Evolutionary conservation across 2,797 vertebrate genomes (phyloP).

Genomic region (Mus spretus): DNA sequence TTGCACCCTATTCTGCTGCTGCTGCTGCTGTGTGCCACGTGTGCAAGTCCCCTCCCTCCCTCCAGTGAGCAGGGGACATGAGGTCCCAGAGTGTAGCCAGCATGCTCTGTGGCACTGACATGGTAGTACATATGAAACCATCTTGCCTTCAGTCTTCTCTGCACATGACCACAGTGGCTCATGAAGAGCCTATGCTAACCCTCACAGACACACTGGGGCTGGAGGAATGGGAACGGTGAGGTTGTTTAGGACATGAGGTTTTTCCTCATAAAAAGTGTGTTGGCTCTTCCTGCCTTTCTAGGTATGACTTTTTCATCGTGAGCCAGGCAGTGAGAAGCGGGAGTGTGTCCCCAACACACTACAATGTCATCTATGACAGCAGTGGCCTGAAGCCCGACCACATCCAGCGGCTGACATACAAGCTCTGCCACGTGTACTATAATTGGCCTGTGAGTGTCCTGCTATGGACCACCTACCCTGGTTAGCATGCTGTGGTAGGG

Average conservation of each 20-base stretch:
- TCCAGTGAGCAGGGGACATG: not conserved
- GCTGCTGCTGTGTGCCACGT: not conserved
- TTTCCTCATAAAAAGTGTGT: not conserved
- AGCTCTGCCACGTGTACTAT: slow-evolving; percentile 98
- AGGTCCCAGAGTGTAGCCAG: no score
- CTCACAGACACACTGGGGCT: not conserved
- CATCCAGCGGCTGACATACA: slow-evolving; percentile 97
- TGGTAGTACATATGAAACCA: not conserved
- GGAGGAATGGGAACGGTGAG: no score
- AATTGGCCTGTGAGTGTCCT: slow-evolving; percentile 95
- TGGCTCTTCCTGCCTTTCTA: not conserved
- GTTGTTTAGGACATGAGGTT: not conserved
- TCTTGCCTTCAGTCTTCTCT: not conserved
- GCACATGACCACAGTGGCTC: not conserved
- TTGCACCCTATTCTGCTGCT: not conserved
- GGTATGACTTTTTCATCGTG: slow-evolving; percentile 98
- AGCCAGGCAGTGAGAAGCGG: slow-evolving; percentile 94
- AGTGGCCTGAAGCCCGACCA: slow-evolving; percentile 96
- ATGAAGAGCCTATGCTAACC: no score
- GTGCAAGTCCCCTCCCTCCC: not conserved
- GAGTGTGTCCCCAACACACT: slow-evolving; percentile 95
- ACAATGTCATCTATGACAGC: slow-evolving; percentile 96
- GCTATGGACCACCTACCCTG: not conserved
- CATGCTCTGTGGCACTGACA: not conserved
- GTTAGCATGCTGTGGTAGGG: not conserved